Evolutionary conservation across 2,113 vertebrate genomes (phyloP), one percentile per base, ranked within the genome.

Genomic region (Hippocampus zosterae): DNA sequence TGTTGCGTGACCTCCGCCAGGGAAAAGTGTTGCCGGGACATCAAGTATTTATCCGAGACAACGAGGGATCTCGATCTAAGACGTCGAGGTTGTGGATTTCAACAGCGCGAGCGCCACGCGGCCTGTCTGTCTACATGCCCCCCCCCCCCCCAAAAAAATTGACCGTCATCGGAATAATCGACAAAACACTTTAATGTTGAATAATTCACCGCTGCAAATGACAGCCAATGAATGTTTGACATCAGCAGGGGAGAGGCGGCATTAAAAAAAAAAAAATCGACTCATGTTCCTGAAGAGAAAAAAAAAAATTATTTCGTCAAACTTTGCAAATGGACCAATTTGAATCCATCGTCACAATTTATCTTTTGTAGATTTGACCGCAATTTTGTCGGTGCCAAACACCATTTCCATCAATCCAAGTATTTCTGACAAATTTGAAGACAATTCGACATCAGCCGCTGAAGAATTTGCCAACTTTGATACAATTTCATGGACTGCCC

Each of bases 141-240:
- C n/a, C n/a, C n/a, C n/a, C n/a, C n/a, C n/a, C n/a, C n/a, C n/a
- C 82, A 65, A 77, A 84, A 74, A 13, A 44, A 44, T 44, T 79
- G 70, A 63, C 83, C 72, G 61, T 73, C 8, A 72, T 83, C 88
- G 91, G 68, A 90, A 92, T 91, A 89, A 91, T 91, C 92, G 67
- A 90, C 91, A 88, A 87, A 87, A 88, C 81, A 89, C 81, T 84
- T 91, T 64, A 84, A 66, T 29, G 77, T 81, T 91, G 80, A 93
- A 92, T 92, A 91, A 93, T 92, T 92, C 79, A 93, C 84, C 74
- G 71, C 71, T 84, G 91, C 90, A 91, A 92, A 93, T 88, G 85
- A 91, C 83, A 65, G 84, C 81, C 71, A 85, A 91, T 91, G 78
- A 91, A 92, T 89, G 84, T 91, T 92, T 92, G 75, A 91, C 27